Evolutionary conservation across 2,888 invertebrate genomes (phyloP), one percentile per base, ranked within the genome.

Genomic region (Antheraea yamamai): DNA sequence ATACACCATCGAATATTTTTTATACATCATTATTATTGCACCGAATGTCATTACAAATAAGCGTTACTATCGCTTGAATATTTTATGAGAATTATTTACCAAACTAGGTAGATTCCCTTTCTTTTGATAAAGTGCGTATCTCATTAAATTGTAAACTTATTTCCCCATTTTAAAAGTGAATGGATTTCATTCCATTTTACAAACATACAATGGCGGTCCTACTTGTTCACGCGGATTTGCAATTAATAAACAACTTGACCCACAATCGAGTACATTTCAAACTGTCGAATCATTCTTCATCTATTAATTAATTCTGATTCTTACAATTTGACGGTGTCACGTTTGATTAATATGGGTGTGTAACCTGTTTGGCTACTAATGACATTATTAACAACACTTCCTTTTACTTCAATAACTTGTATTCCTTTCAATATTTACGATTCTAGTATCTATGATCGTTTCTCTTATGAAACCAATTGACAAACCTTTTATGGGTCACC

Each of bases 181-280:
- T 87, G 92, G 92, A 90, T 87, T 90, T 91, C 88, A 90, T 88
- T 87, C 91, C 88, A 90, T 86, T 88, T 89, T 85, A 88, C 90
- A 89, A 87, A 87, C 89, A 86, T 84, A 92, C 93, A 93, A 93
- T 92, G 88, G 88, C 85, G 87, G 87, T 84, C 84, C 89, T 87
- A 92, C 90, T 93, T 89, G 91, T 89, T 88, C 88, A 87, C 87
- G 89, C 86, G 87, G 89, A 92, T 92, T 92, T 88, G 92, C 93
- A 92, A 93, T 93, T 92, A 94, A 92, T 92, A 91, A 90, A 89
- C 81, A 84, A 84, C 85, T 82, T 92, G 94, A 93, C 94, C 94
- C 85, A 94, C 91, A 89, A 90, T 88, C 86, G 82, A 73, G 76
- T 77, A 81, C 81, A 82, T 84, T 82, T 81, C 84, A 87, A 89